phyloP scores from a whole-genome alignment of 2,888 invertebrate genomes.

The Chrysolina americana region DNA sequence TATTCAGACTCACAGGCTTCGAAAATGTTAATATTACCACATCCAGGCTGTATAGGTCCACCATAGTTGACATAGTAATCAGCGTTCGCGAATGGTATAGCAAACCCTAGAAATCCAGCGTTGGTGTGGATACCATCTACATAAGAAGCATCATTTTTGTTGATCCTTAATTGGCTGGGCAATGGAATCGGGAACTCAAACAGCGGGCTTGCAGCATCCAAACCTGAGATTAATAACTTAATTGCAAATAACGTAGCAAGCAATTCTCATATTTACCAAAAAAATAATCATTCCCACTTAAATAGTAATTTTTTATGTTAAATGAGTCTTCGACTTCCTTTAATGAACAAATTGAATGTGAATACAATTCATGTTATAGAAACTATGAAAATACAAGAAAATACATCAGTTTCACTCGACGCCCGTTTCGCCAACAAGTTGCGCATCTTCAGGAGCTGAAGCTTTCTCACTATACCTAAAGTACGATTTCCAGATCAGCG shows the following conservation, averaged over 20 bases:
- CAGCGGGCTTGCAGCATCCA: constrained; percentile 56
- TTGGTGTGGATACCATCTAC: constrained; percentile 57
- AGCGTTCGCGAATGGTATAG: constrained; percentile 43
- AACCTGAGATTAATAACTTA: constrained; percentile 34
- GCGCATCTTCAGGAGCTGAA: too few relatives aligned
- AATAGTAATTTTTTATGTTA: too few relatives aligned
- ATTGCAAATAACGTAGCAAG: not conserved
- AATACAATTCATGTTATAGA: too few relatives aligned
- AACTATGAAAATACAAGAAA: too few relatives aligned
- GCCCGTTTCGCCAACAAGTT: too few relatives aligned
- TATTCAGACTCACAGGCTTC: constrained; percentile 50
- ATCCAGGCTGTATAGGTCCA: constrained; percentile 53
- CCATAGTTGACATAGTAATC: constrained; percentile 55
- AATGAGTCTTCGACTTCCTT: too few relatives aligned
- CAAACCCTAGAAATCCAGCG: constrained; percentile 55
- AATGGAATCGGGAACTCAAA: constrained; percentile 53
- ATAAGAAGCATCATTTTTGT: constrained; percentile 48
- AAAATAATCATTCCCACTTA: too few relatives aligned
- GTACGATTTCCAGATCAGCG: too few relatives aligned
- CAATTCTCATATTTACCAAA: too few relatives aligned
- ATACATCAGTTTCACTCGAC: too few relatives aligned
- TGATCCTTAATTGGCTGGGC: constrained; percentile 44
- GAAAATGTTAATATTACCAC: constrained; percentile 49
- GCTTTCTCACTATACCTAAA: too few relatives aligned
- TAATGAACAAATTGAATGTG: too few relatives aligned